Conservation (phyloP, 1,140 invertebrate genomes). For the Zophobas atratus region DNA sequence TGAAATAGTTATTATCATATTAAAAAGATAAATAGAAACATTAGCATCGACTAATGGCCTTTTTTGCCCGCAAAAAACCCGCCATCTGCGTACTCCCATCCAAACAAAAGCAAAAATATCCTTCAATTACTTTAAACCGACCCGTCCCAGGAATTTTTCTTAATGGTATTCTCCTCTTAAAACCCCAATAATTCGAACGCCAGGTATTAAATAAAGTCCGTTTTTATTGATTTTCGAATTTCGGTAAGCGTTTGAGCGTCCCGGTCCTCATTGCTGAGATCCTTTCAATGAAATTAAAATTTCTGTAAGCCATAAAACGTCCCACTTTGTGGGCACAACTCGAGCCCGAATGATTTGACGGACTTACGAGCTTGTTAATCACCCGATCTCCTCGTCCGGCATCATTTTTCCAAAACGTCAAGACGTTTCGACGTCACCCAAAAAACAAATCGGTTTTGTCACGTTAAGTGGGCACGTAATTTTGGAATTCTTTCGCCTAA, state of each 20-base stretch:
- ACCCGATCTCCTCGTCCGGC: background rate
- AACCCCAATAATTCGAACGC: too few relatives aligned
- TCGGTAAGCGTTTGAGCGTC: background rate
- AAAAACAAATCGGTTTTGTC: constrained; percentile 41
- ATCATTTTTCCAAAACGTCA: constrained; percentile 29
- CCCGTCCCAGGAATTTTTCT: background rate
- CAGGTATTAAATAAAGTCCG: background rate
- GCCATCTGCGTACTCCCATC: background rate
- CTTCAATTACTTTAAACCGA: background rate
- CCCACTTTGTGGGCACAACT: background rate
- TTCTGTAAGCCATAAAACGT: background rate
- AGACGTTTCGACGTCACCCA: constrained; percentile 23
- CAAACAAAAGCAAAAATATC: background rate
- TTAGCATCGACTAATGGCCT: too few relatives aligned
- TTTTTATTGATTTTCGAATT: background rate
- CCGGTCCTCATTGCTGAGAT: too few relatives aligned
- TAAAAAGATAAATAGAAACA: too few relatives aligned
- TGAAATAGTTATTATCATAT: background rate
- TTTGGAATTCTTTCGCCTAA: constrained; percentile 45
- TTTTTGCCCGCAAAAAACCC: too few relatives aligned
- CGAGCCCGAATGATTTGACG: background rate
- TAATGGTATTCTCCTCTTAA: background rate
- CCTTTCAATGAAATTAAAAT: constrained; percentile 3
- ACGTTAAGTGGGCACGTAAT: constrained; percentile 41
- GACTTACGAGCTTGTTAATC: constrained; percentile 16